A percentile compares a stretch with the other conserved stretches of the same genome.
These are phyloP conservation scores for Porphyrio hochstetteri DNA, from an alignment of 2,113 vertebrate species.

Conservation along the genomic window DNA sequence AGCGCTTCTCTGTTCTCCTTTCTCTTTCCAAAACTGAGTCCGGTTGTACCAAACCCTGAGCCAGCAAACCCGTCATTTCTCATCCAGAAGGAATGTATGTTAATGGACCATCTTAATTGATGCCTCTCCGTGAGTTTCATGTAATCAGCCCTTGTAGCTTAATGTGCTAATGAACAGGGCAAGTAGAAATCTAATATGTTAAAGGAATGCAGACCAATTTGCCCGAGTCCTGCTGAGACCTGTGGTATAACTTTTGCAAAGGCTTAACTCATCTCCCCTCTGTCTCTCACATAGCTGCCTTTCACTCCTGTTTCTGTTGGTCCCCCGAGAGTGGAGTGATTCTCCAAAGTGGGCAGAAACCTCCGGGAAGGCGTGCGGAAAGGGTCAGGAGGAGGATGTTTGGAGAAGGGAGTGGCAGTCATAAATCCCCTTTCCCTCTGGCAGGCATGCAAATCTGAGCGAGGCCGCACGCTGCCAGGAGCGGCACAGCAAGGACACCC, in stretches of 20 bases:
- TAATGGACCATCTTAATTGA: constrained; percentile 50
- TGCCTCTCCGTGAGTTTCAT: constrained; percentile 45
- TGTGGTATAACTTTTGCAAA: background rate
- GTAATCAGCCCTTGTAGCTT: constrained; percentile 46
- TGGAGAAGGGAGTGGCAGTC: background rate
- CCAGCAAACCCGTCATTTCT: background rate
- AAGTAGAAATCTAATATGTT: constrained; percentile 35
- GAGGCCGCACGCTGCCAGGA: accelerated
- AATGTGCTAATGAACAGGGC: constrained; percentile 32
- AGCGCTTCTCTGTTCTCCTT: constrained; percentile 24
- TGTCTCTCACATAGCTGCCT: background rate
- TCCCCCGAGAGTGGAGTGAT: accelerated
- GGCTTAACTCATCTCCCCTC: background rate
- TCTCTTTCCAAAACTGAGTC: constrained; percentile 13
- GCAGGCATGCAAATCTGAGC: accelerated
- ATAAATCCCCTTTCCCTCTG: background rate
- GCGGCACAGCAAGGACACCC: background rate
- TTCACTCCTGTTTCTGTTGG: background rate
- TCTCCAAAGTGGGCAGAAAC: background rate
- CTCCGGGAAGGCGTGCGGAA: background rate
- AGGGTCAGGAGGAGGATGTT: background rate
- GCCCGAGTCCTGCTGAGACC: constrained; percentile 51
- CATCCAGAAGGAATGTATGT: constrained; percentile 48
- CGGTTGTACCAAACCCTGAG: constrained; percentile 41
- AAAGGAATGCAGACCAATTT: constrained; percentile 54